These are phyloP conservation scores for Rhinopomastus cyanomelas DNA, from an alignment of 2,113 vertebrate genomes.

Conservation along the genomic window DNA sequence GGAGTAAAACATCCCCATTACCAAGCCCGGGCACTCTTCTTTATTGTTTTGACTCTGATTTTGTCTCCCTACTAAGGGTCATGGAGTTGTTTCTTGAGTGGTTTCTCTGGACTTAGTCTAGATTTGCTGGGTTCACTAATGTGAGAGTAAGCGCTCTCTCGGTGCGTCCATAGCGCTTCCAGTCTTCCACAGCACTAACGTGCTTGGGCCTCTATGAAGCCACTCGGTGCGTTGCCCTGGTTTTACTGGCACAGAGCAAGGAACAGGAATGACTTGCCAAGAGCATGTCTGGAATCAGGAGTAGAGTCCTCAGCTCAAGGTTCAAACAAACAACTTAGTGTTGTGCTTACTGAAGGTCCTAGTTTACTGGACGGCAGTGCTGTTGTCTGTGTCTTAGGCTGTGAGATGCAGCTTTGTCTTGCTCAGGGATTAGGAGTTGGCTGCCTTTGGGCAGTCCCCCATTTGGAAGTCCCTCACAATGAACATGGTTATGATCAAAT, in stretches of 20 bases:
- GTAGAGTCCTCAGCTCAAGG: not conserved
- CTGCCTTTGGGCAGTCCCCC: not conserved
- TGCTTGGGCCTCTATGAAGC: slow-evolving; percentile 11
- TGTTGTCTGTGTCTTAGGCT: not conserved
- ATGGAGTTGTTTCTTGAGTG: not conserved
- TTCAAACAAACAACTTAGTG: not conserved
- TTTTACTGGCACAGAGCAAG: slow-evolving; percentile 3
- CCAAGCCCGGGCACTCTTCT: not conserved
- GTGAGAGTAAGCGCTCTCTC: not conserved
- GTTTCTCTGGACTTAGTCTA: not conserved
- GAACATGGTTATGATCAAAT: not conserved
- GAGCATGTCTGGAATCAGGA: slow-evolving; percentile 4
- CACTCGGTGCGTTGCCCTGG: not conserved
- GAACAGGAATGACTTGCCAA: slow-evolving; percentile 2
- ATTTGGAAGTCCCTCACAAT: not conserved
- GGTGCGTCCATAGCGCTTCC: not conserved
- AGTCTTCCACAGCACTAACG: not conserved
- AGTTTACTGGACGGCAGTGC: not conserved
- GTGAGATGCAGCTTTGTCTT: not conserved
- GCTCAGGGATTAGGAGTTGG: not conserved
- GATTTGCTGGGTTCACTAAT: not conserved
- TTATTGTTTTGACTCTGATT: not conserved
- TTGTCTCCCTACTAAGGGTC: not conserved
- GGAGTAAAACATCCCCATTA: not conserved
- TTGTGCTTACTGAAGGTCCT: not conserved